phyloP scores from a whole-genome alignment of 2,888 invertebrate genomes.

The Cantharis nigra region DNA sequence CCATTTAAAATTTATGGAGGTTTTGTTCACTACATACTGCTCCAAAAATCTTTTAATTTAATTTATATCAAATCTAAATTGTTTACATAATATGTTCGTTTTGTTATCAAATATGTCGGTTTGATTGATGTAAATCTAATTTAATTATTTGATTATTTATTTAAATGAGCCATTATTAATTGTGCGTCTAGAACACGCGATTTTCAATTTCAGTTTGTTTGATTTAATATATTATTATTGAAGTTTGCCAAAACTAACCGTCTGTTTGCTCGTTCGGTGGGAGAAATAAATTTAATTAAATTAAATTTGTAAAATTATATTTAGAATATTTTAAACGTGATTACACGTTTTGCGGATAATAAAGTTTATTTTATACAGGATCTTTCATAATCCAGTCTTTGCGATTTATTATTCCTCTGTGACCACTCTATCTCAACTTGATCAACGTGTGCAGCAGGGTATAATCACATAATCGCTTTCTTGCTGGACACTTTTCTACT shows the following conservation, averaged over 20 bases:
- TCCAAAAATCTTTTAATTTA: background rate
- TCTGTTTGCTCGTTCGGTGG: background rate
- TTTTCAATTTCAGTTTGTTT: background rate
- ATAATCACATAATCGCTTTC: background rate
- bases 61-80: background rate
- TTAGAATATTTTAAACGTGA: background rate
- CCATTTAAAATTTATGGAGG: background rate
- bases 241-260: background rate
- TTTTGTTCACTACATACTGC: background rate
- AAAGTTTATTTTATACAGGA: background rate
- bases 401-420: background rate
- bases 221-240: background rate
- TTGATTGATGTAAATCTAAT: background rate
- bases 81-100: background rate
- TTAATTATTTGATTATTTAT: background rate
- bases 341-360: background rate
- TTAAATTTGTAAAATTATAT: background rate
- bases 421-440: background rate
- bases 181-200: background rate
- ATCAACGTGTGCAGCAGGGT: background rate
- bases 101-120: background rate
- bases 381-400: background rate
- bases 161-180: background rate
- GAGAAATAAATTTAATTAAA: background rate
- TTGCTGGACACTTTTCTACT: background rate